Percentiles rank a stretch among this genome's conserved stretches.
phyloP scores from a whole-genome alignment of 2,888 invertebrate species.

The Agrotis clavis region DNA sequence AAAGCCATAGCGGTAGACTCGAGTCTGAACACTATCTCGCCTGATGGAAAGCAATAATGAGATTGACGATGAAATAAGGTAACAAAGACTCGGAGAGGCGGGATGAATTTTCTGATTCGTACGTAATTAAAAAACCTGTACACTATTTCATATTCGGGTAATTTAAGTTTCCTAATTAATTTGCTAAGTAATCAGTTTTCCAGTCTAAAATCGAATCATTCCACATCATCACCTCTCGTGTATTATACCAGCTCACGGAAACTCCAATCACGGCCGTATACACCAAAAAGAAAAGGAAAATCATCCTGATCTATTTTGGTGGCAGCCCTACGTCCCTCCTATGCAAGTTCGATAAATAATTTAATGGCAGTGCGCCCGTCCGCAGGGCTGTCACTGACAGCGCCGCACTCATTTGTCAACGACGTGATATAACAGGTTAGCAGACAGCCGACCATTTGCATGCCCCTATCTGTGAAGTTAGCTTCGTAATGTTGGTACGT shows the following conservation, averaged over 20 bases:
- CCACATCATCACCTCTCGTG: not conserved
- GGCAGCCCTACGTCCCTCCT: constrained; percentile 30
- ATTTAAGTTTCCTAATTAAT: not conserved
- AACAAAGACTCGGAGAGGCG: too few species aligned
- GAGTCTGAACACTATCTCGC: too few species aligned
- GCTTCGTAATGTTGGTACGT: constrained; percentile 54
- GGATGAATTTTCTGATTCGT: too few species aligned
- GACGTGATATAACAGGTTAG: constrained; percentile 72
- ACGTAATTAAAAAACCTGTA: too few species aligned
- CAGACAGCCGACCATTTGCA: constrained; percentile 68
- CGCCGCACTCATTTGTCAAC: constrained; percentile 80
- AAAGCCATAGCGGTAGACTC: too few species aligned
- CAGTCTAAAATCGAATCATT: not conserved
- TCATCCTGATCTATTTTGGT: constrained; percentile 28
- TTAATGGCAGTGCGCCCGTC: constrained; percentile 67
- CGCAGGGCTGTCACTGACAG: constrained; percentile 74
- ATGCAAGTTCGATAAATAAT: constrained; percentile 73
- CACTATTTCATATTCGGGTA: not conserved
- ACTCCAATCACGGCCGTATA: constrained; percentile 18
- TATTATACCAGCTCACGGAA: constrained; percentile 6
- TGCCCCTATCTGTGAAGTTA: constrained; percentile 58
- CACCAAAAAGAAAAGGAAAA: constrained; percentile 30
- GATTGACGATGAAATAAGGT: too few species aligned
- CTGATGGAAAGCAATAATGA: too few species aligned
- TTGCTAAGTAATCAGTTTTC: not conserved